A percentile compares a stretch with the other conserved stretches of the same genome.
phyloP scores from a whole-genome alignment of 2,113 vertebrate species.

The Phoenicopterus ruber region DNA sequence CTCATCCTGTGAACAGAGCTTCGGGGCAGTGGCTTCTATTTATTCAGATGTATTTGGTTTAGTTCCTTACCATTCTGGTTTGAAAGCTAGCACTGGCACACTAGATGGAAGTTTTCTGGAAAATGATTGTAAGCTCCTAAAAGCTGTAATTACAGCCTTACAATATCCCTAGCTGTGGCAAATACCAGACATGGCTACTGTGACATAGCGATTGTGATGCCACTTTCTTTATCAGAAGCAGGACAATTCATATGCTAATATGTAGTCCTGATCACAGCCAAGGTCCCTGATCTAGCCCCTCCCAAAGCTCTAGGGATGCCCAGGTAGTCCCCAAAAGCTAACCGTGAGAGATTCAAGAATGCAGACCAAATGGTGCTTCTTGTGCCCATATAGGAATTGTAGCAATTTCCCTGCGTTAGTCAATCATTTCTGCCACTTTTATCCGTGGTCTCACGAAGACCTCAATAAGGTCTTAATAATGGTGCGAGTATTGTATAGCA shows the following conservation, averaged over 20 bases:
- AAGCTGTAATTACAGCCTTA: conserved; percentile 3
- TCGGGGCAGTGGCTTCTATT: background rate
- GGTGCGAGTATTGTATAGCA: background rate
- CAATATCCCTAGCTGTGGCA: background rate
- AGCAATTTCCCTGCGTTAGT: background rate
- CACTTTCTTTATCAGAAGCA: background rate
- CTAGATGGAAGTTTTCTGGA: background rate
- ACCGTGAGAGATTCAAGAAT: background rate
- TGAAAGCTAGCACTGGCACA: background rate
- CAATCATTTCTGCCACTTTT: background rate
- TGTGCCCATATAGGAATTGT: background rate
- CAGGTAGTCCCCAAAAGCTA: background rate
- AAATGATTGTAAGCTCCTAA: background rate
- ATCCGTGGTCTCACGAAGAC: background rate
- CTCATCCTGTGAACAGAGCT: background rate
- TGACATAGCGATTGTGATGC: background rate
- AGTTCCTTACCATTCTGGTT: background rate
- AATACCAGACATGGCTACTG: background rate
- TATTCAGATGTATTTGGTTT: background rate
- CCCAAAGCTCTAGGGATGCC: background rate
- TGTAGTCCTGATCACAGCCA: background rate
- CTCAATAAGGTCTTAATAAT: background rate
- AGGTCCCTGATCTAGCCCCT: background rate
- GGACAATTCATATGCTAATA: background rate
- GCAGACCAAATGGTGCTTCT: background rate